Evolutionary conservation across 2,888 invertebrate genomes (phyloP).

Genomic region (Lithophane socia): DNA sequence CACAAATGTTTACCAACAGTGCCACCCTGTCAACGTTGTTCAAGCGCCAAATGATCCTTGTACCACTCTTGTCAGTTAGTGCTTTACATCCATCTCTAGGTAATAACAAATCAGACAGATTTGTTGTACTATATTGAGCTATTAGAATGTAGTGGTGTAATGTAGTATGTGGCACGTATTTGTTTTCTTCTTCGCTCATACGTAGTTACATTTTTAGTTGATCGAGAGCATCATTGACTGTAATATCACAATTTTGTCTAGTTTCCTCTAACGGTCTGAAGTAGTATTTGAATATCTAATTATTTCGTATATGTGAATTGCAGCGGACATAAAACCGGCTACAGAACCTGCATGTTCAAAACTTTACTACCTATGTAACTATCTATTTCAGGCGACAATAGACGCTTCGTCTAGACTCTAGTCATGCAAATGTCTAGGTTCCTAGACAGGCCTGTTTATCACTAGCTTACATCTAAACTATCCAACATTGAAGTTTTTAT

Average conservation of each 20-base stretch:
- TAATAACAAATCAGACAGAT: no score
- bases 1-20: not conserved
- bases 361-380: constrained; percentile 8
- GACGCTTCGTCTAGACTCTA: constrained; percentile 33
- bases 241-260: not conserved
- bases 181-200: not conserved
- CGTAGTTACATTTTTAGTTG: not conserved
- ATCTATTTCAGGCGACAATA: constrained; percentile 34
- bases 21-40: not conserved
- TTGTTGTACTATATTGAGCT: not conserved
- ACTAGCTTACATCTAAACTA: constrained; percentile 18
- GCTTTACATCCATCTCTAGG: not conserved
- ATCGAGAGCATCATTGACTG: not conserved
- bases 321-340: constrained; percentile 10
- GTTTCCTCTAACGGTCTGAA: not conserved
- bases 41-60: not conserved
- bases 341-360: constrained; percentile 9
- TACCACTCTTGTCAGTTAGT: not conserved
- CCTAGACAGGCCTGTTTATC: constrained; percentile 25
- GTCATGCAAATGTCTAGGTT: constrained; percentile 22
- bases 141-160: not conserved
- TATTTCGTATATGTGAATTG: not conserved
- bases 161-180: not conserved
- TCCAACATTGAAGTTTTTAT: constrained; percentile 30
- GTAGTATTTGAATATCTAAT: constrained; percentile 18